These are phyloP conservation scores for Taenioides sp. DNA, from an alignment of 2,797 vertebrate genomes.

Conservation along the genomic window DNA sequence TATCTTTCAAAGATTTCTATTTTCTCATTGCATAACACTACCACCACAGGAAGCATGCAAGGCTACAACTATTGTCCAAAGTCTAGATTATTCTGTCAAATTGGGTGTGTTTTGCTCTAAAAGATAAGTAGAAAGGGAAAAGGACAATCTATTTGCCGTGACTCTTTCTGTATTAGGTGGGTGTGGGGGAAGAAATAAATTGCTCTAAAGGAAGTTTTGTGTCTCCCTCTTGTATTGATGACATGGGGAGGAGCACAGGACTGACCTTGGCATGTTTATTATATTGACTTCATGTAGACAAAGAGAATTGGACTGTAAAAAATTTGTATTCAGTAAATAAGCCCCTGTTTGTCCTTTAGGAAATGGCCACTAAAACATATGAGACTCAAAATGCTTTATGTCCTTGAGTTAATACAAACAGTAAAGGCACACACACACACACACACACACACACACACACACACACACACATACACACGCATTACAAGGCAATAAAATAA, in stretches of 20 bases:
- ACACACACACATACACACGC: constrained; percentile 37
- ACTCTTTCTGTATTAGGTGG: constrained; percentile 30
- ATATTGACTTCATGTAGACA: constrained; percentile 24
- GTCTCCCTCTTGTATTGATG: constrained; percentile 46
- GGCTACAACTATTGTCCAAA: constrained; percentile 32
- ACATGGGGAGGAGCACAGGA: constrained; percentile 51
- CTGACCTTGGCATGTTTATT: constrained; percentile 58
- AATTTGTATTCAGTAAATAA: constrained; percentile 54
- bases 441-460: constrained; percentile 42
- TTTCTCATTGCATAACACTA: neutral
- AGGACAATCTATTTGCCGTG: constrained; percentile 37
- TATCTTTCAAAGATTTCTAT: neutral
- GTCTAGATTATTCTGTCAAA: constrained; percentile 49
- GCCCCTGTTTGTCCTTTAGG: constrained; percentile 42
- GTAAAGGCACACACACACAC: constrained; percentile 45
- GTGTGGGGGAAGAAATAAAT: constrained; percentile 23
- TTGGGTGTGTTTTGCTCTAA: constrained; percentile 59
- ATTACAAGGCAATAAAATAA: constrained; percentile 23
- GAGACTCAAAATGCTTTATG: constrained; percentile 15
- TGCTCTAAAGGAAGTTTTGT: constrained; percentile 47
- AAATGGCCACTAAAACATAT: constrained; percentile 53
- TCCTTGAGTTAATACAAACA: constrained; percentile 42
- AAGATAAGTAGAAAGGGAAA: constrained; percentile 44
- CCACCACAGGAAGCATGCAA: constrained; percentile 17
- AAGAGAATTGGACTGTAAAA: constrained; percentile 21